Evolutionary conservation across 2,888 invertebrate genomes (phyloP), one percentile per base, ranked within the genome.

Genomic region (Hydropsyche betteni): DNA sequence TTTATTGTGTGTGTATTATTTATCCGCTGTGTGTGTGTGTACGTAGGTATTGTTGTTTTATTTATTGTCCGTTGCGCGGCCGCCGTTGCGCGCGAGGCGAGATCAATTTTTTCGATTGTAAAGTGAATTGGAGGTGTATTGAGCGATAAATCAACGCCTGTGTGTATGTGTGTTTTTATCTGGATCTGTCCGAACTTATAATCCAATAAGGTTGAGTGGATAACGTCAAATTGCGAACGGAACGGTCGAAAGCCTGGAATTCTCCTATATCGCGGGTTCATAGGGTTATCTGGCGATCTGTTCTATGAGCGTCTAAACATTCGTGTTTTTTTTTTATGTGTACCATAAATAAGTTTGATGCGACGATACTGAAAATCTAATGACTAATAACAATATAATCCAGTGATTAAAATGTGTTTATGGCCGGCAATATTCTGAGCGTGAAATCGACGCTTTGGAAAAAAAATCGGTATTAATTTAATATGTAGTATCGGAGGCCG

Each of bases 71-170:
- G 64, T 36, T 36, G 64, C 10, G 36, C 36, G 52, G 73, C 61
- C 64, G 64, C 33, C 44, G 61, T 73, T 24, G 52, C 52, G 44
- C 58, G 38, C 76, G 75, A 73, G 76, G 78, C 55, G 69, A 78
- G 78, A 78, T 78, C 76, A 71, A 78, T 78, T 75, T 64, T 77
- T 78, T 78, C 75, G 78, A 78, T 78, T 77, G 75, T 75, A 77
- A 78, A 77, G 76, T 78, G 76, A 78, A 77, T 77, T 74, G 75
- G 69, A 75, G 74, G 75, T 64, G 68, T 77, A 75, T 74, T 71
- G 75, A 78, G 61, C 68, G 77, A 78, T 78, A 78, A 78, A 78
- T 78, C 78, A 78, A 74, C 75, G 73, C 71, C 69, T 68, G 52
- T 71, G 70, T 44, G 61, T 72, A 36, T n/a, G 72, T 72, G 10